Conservation (phyloP, 2,113 vertebrate species). For the Dasyprocta punctata region DNA sequence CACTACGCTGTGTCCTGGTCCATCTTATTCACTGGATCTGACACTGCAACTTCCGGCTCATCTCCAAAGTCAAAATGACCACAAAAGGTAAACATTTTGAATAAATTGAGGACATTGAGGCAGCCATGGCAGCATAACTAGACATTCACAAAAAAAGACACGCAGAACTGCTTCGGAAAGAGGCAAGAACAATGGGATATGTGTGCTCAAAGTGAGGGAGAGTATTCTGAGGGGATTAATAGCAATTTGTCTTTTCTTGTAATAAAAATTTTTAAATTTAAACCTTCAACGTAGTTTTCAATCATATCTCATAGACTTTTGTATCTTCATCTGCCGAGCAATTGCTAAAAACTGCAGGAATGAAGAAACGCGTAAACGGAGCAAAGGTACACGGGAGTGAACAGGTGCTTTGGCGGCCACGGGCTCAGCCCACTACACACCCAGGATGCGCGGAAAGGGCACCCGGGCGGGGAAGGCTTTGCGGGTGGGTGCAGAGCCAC, state of each 20-base stretch:
- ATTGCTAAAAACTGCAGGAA: not conserved
- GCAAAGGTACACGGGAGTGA: not conserved
- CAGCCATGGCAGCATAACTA: not conserved
- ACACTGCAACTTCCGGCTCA: not conserved
- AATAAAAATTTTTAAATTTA: not conserved
- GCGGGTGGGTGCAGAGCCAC: not conserved
- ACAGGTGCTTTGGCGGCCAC: not conserved
- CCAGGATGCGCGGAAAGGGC: no score
- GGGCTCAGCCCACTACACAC: not conserved
- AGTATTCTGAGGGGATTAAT: not conserved
- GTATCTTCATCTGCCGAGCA: not conserved
- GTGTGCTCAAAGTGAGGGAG: not conserved
- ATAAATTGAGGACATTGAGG: not conserved
- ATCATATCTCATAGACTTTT: not conserved
- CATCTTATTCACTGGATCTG: not conserved
- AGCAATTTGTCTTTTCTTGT: not conserved
- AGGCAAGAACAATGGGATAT: not conserved
- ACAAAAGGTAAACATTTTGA: not conserved
- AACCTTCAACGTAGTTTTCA: not conserved
- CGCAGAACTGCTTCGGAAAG: not conserved
- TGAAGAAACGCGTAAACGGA: not conserved
- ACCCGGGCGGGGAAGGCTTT: accelerated
- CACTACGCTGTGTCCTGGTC: not conserved
- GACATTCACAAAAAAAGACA: not conserved
- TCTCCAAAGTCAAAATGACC: not conserved